Conservation (phyloP, 2,113 vertebrate species). For the Aramus guarauna region DNA sequence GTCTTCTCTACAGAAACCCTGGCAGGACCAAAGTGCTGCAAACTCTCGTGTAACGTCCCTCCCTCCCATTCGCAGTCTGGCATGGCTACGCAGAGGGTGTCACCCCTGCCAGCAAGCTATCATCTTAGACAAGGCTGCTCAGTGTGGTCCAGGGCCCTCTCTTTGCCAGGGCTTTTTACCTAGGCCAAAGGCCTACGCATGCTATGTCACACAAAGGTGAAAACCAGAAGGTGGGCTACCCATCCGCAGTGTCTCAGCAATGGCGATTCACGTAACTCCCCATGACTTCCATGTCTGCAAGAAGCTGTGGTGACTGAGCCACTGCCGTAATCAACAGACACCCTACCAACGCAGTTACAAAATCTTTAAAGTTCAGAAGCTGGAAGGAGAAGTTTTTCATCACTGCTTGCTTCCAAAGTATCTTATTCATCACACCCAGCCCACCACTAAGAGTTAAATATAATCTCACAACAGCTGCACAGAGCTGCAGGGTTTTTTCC, state of each 20-base stretch:
- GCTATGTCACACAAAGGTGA: not conserved
- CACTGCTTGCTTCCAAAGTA: not conserved
- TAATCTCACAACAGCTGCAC: not conserved
- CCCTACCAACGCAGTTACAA: accelerated
- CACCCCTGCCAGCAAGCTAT: not conserved
- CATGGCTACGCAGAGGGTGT: not conserved
- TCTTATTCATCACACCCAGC: not conserved
- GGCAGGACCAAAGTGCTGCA: not conserved
- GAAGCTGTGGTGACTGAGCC: not conserved
- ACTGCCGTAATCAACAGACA: not conserved
- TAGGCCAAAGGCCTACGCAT: accelerated
- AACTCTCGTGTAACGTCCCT: not conserved
- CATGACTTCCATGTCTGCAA: not conserved
- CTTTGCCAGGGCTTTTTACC: not conserved
- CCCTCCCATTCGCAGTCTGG: not conserved
- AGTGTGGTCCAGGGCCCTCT: not conserved
- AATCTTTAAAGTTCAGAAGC: not conserved
- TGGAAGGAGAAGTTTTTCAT: not conserved
- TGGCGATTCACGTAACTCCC: not conserved
- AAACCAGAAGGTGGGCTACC: not conserved
- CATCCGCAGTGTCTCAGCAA: not conserved
- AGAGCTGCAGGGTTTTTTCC: not conserved
- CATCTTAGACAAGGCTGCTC: not conserved
- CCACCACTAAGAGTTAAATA: not conserved
- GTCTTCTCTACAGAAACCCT: not conserved